Evolutionary conservation across 1,140 invertebrate species (phyloP).

Genomic region (Uloborus diversus): DNA sequence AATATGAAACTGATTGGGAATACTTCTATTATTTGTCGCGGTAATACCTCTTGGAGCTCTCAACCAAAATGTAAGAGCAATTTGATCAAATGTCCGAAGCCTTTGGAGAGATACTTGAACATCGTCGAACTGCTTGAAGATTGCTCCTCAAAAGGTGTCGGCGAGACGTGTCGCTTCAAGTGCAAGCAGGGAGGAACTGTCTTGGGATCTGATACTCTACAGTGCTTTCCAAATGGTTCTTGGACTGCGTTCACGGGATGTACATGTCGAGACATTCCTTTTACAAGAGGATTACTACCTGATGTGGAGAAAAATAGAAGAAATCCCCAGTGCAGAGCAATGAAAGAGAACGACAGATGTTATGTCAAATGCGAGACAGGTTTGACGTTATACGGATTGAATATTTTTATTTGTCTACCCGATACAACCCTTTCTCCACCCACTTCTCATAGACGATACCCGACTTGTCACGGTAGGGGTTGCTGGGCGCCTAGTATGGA

Average conservation of each 20-base stretch:
- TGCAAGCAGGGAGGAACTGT: background rate
- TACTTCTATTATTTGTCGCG: background rate
- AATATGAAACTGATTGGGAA: background rate
- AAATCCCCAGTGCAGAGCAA: background rate
- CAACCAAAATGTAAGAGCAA: background rate
- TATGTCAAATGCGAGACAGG: background rate
- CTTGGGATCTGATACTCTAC: background rate
- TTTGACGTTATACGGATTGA: background rate
- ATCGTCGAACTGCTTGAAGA: no score
- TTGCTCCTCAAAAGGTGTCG: background rate
- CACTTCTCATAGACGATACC: background rate
- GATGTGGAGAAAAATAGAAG: no score
- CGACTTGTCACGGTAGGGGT: no score
- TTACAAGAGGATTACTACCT: background rate
- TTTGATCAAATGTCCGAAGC: background rate
- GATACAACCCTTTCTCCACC: background rate
- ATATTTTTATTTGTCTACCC: background rate
- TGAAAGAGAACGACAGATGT: background rate
- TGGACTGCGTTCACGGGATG: background rate
- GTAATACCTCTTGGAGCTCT: background rate
- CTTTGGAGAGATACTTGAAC: background rate
- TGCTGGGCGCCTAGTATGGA: no score
- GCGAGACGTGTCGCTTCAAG: background rate
- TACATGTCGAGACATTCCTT: background rate
- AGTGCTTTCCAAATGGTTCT: background rate